A percentile compares a stretch with the other conserved stretches of the same genome.
Conservation (phyloP, 2,797 vertebrate species). For the Cryptoblepharus egeriae region DNA sequence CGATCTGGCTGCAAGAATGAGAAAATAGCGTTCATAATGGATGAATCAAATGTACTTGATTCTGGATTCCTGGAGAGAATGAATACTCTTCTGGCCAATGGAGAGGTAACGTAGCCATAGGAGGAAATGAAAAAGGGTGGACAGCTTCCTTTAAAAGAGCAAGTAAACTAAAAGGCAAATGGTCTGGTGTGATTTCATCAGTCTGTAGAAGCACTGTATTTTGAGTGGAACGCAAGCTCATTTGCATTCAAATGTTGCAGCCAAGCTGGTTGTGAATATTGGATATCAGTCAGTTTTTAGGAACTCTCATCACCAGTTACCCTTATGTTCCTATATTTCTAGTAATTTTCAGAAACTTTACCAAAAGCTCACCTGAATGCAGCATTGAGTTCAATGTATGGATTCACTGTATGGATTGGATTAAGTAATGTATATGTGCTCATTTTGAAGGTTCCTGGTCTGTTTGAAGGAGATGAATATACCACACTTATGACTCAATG, state of each 20-base stretch:
- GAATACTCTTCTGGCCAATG: constrained; percentile 98
- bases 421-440: neutral
- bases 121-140: fast-evolving
- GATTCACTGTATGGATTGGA: neutral
- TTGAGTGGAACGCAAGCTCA: neutral
- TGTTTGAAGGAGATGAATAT: constrained; percentile 98
- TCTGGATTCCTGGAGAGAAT: constrained; percentile 98
- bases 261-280: neutral
- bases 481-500: constrained; percentile 98
- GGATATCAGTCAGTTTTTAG: neutral
- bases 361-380: neutral
- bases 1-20: constrained; percentile 98
- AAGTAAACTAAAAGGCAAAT: neutral
- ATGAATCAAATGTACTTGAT: constrained; percentile 97
- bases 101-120: constrained; percentile 83
- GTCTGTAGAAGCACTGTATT: neutral
- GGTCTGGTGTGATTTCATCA: too few relatives aligned
- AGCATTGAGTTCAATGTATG: neutral
- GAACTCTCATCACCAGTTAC: neutral
- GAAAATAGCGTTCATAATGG: constrained; percentile 99
- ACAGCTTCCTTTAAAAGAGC: neutral
- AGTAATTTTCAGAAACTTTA: neutral
- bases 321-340: neutral
- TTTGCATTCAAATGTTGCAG: neutral
- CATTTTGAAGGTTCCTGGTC: constrained; percentile 88